A percentile compares a stretch with the other conserved stretches of the same genome.
Evolutionary conservation across 2,113 vertebrate genomes (phyloP).

Genomic region (Paradoxurus hermaphroditus): DNA sequence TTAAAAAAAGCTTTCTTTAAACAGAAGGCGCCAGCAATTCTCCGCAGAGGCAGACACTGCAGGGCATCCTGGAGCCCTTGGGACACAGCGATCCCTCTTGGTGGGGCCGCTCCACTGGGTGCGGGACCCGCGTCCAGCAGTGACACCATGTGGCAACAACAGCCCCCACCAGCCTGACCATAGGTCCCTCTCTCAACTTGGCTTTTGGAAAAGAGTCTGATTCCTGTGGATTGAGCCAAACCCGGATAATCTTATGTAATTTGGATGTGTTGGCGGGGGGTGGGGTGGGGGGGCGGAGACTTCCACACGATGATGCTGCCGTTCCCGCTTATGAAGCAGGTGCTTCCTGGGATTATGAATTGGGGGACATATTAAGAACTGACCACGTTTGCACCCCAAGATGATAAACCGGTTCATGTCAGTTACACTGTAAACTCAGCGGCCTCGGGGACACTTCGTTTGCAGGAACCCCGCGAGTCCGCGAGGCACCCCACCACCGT

Average conservation of each 20-base stretch:
- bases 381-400: not conserved
- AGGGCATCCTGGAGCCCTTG: too few species aligned
- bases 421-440: too few species aligned
- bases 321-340: not conserved
- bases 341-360: not conserved
- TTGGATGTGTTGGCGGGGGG: not conserved
- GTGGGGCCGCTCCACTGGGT: rapidly evolving
- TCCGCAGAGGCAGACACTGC: not conserved
- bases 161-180: not conserved
- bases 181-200: not conserved
- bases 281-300: not conserved
- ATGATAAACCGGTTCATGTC: not conserved
- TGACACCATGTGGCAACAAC: not conserved
- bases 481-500: too few species aligned
- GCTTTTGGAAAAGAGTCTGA: not conserved
- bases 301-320: not conserved
- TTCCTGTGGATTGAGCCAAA: not conserved
- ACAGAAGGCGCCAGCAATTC: not conserved
- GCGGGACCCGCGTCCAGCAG: not conserved
- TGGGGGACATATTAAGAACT: not conserved
- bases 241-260: not conserved
- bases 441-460: not conserved
- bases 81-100: rapidly evolving
- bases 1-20: not conserved
- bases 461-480: not conserved